These are phyloP conservation scores for Baryphthengus martii DNA, from an alignment of 2,113 vertebrate species.

Conservation along the genomic window DNA sequence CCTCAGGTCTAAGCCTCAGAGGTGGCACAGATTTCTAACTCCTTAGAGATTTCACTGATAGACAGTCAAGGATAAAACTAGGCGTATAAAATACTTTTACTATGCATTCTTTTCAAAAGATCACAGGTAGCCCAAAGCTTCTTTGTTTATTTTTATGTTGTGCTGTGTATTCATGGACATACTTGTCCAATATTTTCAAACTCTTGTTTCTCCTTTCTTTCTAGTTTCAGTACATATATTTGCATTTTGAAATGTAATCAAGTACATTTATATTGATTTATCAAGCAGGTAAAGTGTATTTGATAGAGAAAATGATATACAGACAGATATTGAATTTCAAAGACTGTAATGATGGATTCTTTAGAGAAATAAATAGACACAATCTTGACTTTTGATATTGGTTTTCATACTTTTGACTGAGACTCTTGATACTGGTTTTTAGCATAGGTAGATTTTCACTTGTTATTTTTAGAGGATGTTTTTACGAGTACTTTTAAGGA, in stretches of 20 bases:
- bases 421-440: neutral
- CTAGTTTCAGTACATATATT: neutral
- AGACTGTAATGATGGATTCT: neutral
- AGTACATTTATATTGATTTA: neutral
- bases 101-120: neutral
- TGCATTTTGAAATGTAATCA: neutral
- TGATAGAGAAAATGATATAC: neutral
- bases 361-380: neutral
- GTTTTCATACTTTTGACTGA: neutral
- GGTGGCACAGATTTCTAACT: fast-evolving
- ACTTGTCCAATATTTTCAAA: neutral
- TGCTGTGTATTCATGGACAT: too few relatives aligned
- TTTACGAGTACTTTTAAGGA: neutral
- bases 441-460: neutral
- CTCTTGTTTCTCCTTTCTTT: neutral
- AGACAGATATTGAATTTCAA: neutral
- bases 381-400: neutral
- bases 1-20: neutral
- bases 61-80: neutral
- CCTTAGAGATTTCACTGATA: neutral
- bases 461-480: neutral
- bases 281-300: neutral
- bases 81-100: neutral
- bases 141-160: neutral
- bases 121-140: neutral